Conservation (phyloP, 2,797 vertebrate species). For the Pitangus sulphuratus region DNA sequence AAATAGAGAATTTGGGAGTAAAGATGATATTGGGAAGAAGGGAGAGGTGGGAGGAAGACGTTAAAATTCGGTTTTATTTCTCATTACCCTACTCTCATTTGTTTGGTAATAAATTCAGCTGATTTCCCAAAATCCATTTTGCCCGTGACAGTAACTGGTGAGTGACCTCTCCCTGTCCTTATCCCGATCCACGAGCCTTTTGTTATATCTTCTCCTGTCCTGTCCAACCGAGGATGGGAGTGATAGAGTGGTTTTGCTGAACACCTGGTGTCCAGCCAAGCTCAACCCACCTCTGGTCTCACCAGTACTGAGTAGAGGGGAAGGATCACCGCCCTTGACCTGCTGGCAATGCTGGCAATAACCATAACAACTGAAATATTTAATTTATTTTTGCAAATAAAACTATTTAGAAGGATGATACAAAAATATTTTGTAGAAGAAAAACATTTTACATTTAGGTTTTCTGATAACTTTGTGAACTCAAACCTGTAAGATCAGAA, state of each 20-base stretch:
- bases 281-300: neutral
- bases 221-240: neutral
- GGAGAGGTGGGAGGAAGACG: neutral
- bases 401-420: neutral
- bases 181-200: neutral
- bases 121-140: neutral
- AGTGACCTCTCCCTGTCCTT: neutral
- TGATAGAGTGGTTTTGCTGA: neutral
- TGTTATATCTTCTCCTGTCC: neutral
- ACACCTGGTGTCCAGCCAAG: neutral
- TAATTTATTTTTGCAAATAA: neutral
- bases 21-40: neutral
- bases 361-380: neutral
- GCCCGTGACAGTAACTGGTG: neutral
- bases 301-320: neutral
- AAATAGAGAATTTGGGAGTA: neutral
- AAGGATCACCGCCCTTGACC: neutral
- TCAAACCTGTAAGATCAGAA: neutral
- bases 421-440: neutral
- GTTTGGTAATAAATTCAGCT: neutral
- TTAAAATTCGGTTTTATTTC: neutral
- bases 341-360: neutral
- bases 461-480: neutral
- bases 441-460: neutral
- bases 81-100: neutral